Base-by-base conservation (phyloP, 1,140 invertebrate genomes). In the Zaprionus inermis region DNA sequence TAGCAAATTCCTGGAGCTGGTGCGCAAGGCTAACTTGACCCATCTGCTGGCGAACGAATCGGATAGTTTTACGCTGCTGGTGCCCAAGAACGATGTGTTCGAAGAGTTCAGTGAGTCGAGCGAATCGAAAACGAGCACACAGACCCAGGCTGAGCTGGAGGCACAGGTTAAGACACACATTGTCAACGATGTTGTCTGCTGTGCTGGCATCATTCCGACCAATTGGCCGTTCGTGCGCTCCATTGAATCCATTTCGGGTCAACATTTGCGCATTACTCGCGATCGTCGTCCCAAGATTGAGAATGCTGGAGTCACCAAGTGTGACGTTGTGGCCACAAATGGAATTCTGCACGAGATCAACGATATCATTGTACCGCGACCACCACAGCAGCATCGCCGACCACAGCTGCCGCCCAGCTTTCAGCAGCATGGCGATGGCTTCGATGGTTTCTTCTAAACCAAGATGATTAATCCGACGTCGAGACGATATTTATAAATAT, bases 31-130 rank as follows among this genome's bases (percentile, higher is more conserved):
- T 9, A 92, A 92, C 74, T 66, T 92, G 20, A 92, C 91, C 16
- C 73, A 80, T 16, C 34, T 92, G 34, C 61, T 92, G 32, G 55
- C 88, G 18, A 91, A 92, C 55, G 72, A 83, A 6, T 75, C 78
- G 1, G 77, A 77, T 3, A 86, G 78, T 22, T 85, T 93, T 12
- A 95, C 95, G 0, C 88, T 96, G 4, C 85, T 96, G 30, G 95
- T 94, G 12, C 95, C 95, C 4, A 94, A 94, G 10, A 94, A 96
- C 79, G 94, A 95, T 76, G 94, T 95, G 34, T 95, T 96, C 75
- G 92, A 92, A 9, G 92, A 92, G 76, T 72, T 93, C 12, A 68
- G 22, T 51, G 90, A 92, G n/a, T 91, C 92, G 24, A 79, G 77
- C 16, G 82, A 91, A n/a, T 61, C 56, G 0, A 81, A 71, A 67